A percentile compares a stretch with the other conserved stretches of the same genome.
Evolutionary conservation across 2,888 invertebrate genomes (phyloP).

Genomic region (Thymelicus sylvestris): DNA sequence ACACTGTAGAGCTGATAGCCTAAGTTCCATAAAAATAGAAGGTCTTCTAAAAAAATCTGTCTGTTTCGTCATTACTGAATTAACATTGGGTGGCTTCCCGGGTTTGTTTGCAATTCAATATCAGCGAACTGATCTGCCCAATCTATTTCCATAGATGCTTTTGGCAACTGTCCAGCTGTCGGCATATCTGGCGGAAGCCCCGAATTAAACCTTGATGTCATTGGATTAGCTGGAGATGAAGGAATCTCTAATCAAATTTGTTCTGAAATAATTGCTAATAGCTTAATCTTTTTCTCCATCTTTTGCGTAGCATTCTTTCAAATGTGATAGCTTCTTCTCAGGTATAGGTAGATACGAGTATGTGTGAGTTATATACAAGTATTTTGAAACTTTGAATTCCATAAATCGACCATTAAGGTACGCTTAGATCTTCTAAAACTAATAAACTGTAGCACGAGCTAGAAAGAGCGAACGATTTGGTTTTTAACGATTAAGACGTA

Average conservation of each 20-base stretch:
- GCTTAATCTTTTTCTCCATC: no score
- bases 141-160: constrained; percentile 56
- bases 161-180: constrained; percentile 53
- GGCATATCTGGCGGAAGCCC: constrained; percentile 50
- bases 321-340: no score
- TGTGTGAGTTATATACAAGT: no score
- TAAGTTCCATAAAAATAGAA: not conserved
- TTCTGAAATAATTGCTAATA: not conserved
- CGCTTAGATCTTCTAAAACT: no score
- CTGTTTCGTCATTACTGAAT: not conserved
- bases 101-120: constrained; percentile 46
- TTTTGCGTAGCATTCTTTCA: no score
- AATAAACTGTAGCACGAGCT: no score
- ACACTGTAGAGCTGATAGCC: not conserved
- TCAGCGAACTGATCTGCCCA: constrained; percentile 48
- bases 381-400: no score
- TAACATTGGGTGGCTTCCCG: not conserved
- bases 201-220: constrained; percentile 51
- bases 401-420: no score
- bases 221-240: constrained; percentile 43
- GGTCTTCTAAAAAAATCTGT: not conserved
- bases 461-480: no score
- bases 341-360: no score
- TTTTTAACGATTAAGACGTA: no score
- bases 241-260: constrained; percentile 28